Evolutionary conservation across 2,888 invertebrate species (phyloP).

Genomic region (Eupithecia vulgata): DNA sequence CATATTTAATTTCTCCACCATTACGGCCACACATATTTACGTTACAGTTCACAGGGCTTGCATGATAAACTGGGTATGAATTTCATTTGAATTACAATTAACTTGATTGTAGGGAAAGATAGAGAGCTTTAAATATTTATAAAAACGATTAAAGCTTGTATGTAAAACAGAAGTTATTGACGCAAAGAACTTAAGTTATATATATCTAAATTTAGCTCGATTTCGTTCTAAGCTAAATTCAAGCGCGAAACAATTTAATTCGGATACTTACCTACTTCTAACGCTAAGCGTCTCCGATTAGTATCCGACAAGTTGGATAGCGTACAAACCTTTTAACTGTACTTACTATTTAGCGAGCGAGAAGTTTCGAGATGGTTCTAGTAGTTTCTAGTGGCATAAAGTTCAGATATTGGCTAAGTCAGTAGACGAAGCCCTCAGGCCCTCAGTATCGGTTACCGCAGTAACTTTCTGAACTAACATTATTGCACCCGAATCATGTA

Average conservation of each 20-base stretch:
- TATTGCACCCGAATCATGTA: conserved; percentile 40
- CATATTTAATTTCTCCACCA: neutral
- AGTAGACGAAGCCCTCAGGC: conserved; percentile 45
- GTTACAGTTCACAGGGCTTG: conserved; percentile 35
- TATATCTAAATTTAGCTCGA: too few species aligned
- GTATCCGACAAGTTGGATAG: conserved; percentile 13
- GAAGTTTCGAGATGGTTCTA: conserved; percentile 31
- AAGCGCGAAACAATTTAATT: neutral
- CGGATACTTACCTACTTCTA: neutral
- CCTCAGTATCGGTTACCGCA: conserved; percentile 49
- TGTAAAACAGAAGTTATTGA: neutral
- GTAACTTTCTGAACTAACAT: conserved; percentile 48
- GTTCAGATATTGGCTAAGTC: conserved; percentile 32
- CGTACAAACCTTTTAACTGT: conserved; percentile 16
- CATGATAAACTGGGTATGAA: conserved; percentile 35
- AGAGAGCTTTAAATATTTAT: neutral
- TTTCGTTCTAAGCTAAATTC: too few species aligned
- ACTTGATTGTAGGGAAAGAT: conserved; percentile 7
- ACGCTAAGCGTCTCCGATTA: neutral
- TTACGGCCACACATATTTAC: conserved; percentile 30
- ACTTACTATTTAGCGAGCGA: conserved; percentile 11
- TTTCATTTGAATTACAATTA: conserved; percentile 37
- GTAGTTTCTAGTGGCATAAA: conserved; percentile 22
- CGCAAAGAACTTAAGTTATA: neutral
- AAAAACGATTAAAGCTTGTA: neutral